Evolutionary conservation across 2,113 vertebrate genomes (phyloP), one percentile per base, ranked within the genome.

Genomic region (Microcebus griseorufus): DNA sequence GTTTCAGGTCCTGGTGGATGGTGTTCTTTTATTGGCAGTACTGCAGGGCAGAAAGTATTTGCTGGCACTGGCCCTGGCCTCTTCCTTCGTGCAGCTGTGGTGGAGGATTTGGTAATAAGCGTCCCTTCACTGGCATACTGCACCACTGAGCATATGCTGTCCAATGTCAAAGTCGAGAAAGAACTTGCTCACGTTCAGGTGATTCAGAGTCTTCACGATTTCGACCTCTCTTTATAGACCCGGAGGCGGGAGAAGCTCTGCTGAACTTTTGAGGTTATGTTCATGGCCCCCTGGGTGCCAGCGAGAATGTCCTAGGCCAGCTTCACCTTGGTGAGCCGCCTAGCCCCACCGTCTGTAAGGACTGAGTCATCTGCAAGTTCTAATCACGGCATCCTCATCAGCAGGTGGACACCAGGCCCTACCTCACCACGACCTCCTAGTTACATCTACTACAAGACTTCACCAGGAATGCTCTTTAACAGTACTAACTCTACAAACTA

Each of bases 131-230:
- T 37, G 18, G 9, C n/a, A 10, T 22, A 22, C 18, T 70, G n/a
- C n/a, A 70, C 17, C 0, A 70, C 0, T 5, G 20, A 4, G 1
- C n/a, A 37, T 1, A 37, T n/a, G 0, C 17, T 70, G 9, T 5
- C n/a, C 67, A 10, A n/a, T 37, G n/a, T 37, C 67, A 69, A 18
- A 9, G 34, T 8, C 9, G 7, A 4, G 23, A 64, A 64, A 12
- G n/a, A 37, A 22, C n/a, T 37, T 23, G 67, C n/a, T 37, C 18
- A 37, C 37, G 18, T 70, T 70, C 2, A 1, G 67, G 20, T 22
- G 9, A 70, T 37, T 22, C n/a, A 37, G n/a, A n/a, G 67, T 14
- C 20, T 37, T 70, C 67, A 70, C 22, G 18, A 70, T 22, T 37
- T 70, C 1, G 17, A 69, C 34, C 67, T 18, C 9, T 18, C 4